Percentiles rank a stretch among this genome's conserved stretches.
Evolutionary conservation across 2,797 vertebrate species (phyloP).

Genomic region (Manis crassicaudata): DNA sequence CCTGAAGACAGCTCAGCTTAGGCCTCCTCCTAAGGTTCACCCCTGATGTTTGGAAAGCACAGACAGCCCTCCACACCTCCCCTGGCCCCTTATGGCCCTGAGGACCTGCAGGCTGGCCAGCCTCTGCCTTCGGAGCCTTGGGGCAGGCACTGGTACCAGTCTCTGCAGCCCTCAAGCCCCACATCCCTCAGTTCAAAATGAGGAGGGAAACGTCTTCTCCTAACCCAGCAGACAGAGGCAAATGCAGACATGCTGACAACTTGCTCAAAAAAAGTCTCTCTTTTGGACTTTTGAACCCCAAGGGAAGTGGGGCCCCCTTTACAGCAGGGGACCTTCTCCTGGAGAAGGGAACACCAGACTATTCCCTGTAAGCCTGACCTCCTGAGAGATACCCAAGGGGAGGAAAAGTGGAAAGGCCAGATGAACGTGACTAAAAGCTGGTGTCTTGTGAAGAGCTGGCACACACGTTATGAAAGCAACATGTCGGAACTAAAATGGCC

Average conservation of each 20-base stretch:
- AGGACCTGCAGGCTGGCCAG: background rate
- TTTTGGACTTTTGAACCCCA: background rate
- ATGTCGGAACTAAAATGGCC: background rate
- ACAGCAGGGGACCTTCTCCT: background rate
- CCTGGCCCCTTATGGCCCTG: background rate
- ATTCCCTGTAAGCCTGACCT: too few species aligned
- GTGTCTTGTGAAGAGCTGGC: background rate
- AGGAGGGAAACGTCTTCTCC: background rate
- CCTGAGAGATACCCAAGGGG: background rate
- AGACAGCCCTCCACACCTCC: background rate
- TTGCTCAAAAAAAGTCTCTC: background rate
- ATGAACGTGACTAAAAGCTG: background rate
- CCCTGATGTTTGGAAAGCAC: background rate
- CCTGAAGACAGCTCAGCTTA: background rate
- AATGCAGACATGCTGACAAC: background rate
- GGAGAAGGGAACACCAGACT: background rate
- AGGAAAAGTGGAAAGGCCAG: background rate
- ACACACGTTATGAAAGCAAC: background rate
- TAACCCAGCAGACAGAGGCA: background rate
- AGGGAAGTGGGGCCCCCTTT: background rate
- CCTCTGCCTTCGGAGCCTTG: background rate
- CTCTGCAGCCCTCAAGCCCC: background rate
- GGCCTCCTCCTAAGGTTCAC: background rate
- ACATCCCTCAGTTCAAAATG: background rate
- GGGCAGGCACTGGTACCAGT: background rate